Evolutionary conservation across 2,888 invertebrate species (phyloP), one percentile per base, ranked within the genome.

Genomic region (Timandra comae): DNA sequence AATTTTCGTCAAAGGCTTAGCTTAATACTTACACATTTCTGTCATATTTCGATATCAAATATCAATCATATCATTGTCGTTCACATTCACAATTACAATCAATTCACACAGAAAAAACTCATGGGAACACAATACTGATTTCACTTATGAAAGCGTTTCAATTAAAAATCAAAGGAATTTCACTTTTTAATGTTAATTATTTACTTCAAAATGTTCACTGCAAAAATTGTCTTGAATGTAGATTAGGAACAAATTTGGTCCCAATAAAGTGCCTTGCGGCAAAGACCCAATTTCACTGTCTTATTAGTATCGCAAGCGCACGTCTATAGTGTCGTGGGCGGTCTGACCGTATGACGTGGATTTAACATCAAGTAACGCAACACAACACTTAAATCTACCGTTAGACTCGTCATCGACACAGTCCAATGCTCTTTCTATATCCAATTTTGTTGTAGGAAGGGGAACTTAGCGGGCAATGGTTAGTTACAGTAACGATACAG

Each of bases 311-410:
- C 1, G 16, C 68, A 36, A 47, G 67, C 79, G 77, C 84, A 78
- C 82, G 81, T 74, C 82, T 63, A 60, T 51, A 61, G 59, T 48
- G 35, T 61, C 72, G 82, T 82, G 69, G 82, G 82, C 79, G 82
- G 67, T 63, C 56, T 58, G 67, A 78, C 75, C 60, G 64, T 79
- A 68, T 82, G 81, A 84, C 82, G 82, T 73, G 80, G 68, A 67
- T 61, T 64, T 54, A 58, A 69, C 76, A 74, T 68, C 70, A 63
- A 72, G 68, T 63, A 70, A 65, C 64, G 37, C 54, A 63, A 62
- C 61, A 55, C 53, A 56, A 55, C 51, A 56, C 59, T 54, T 56
- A 57, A 55, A 50, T 50, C 40, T 39, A 35, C 38, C 50, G 63
- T 46, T 51, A 45, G 28, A 24, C 43, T 27, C 38, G 47, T 40